Evolutionary conservation across 2,888 invertebrate species (phyloP).

Genomic region (Polydesmus complanatus): DNA sequence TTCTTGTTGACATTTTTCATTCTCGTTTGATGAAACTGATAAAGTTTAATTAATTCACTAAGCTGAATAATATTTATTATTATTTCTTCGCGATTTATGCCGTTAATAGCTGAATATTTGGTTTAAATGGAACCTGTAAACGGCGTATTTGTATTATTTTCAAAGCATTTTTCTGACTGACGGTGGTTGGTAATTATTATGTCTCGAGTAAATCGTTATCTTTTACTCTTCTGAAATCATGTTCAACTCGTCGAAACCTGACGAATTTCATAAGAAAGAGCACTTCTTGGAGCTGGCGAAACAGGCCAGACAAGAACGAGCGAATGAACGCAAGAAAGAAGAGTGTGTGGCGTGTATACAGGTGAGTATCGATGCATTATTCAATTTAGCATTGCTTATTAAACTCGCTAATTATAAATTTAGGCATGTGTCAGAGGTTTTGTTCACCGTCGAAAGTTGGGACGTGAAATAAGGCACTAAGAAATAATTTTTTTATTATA

Average conservation of each 20-base stretch:
- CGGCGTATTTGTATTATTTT: too few relatives aligned
- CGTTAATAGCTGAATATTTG: too few relatives aligned
- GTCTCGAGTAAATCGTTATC: too few relatives aligned
- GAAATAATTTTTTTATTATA: not conserved
- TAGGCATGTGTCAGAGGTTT: slow-evolving; percentile 28
- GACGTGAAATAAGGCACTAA: slow-evolving; percentile 22
- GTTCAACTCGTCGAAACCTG: not conserved
- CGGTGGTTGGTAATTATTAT: too few relatives aligned
- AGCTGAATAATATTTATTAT: too few relatives aligned
- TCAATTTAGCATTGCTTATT: not conserved
- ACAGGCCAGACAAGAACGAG: slow-evolving; percentile 76
- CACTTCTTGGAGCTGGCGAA: slow-evolving; percentile 79
- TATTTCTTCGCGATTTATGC: too few relatives aligned
- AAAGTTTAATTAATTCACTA: too few relatives aligned
- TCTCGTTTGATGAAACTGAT: too few relatives aligned
- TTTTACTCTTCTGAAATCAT: too few relatives aligned
- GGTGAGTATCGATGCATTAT: slow-evolving; percentile 31
- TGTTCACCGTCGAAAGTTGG: slow-evolving; percentile 23
- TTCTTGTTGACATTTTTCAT: too few relatives aligned
- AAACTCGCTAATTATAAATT: not conserved
- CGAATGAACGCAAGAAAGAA: slow-evolving; percentile 65
- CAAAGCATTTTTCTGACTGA: too few relatives aligned
- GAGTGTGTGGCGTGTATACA: slow-evolving; percentile 59
- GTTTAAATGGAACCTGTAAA: too few relatives aligned
- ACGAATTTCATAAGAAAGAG: slow-evolving; percentile 40